These are phyloP conservation scores for Phalacrocorax carbo DNA, from an alignment of 2,113 vertebrate genomes.

Conservation along the genomic window DNA sequence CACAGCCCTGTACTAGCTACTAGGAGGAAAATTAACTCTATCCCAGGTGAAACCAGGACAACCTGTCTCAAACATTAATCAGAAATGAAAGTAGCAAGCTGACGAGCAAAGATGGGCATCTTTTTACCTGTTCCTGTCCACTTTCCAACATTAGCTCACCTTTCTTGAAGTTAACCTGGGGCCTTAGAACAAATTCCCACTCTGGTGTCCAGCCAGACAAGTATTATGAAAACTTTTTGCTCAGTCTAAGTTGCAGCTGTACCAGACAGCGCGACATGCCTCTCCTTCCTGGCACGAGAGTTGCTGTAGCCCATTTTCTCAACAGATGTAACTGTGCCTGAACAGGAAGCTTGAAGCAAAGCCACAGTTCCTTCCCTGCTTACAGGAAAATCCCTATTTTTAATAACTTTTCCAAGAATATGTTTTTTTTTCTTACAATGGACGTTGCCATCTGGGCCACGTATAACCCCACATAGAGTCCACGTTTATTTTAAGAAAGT, in stretches of 20 bases:
- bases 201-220: background rate
- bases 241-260: background rate
- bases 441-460: background rate
- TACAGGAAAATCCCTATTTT: background rate
- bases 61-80: background rate
- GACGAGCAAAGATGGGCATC: background rate
- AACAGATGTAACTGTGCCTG: background rate
- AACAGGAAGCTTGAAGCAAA: background rate
- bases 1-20: too few species aligned
- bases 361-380: background rate
- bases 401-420: background rate
- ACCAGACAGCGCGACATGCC: background rate
- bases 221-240: background rate
- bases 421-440: background rate
- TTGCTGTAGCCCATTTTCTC: background rate
- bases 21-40: too few species aligned
- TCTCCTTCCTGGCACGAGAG: background rate
- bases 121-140: background rate
- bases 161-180: background rate
- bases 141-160: background rate
- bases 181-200: background rate
- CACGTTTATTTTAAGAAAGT: background rate
- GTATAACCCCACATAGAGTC: background rate
- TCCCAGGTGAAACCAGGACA: too few species aligned
- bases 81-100: background rate